These are phyloP conservation scores for Toxotes chatareus DNA, from an alignment of 2,113 vertebrate genomes.

Conservation along the genomic window DNA sequence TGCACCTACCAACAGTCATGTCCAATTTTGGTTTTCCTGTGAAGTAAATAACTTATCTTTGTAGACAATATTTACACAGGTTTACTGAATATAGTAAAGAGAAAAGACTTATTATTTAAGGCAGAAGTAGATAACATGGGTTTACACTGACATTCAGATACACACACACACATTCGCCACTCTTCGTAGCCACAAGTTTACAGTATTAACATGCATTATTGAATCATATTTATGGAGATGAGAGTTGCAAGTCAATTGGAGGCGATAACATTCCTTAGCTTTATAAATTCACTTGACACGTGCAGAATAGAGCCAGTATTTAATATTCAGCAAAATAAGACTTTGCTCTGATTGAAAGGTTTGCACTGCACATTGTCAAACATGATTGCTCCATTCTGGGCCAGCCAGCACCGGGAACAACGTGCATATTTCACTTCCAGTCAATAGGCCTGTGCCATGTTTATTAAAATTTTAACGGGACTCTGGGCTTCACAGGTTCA, in stretches of 20 bases:
- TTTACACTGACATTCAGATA: slow-evolving; percentile 18
- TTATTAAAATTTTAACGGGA: slow-evolving; percentile 91
- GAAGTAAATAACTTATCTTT: slow-evolving; percentile 47
- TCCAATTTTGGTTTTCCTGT: slow-evolving; percentile 67
- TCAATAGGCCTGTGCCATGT: slow-evolving; percentile 86
- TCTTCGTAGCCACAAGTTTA: slow-evolving; percentile 22
- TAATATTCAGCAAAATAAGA: slow-evolving; percentile 83
- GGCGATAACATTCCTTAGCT: slow-evolving; percentile 79
- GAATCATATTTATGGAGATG: slow-evolving; percentile 78
- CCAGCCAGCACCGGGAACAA: slow-evolving; percentile 78
- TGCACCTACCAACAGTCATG: slow-evolving; percentile 59
- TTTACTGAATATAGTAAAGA: slow-evolving; percentile 38
- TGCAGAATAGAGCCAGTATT: slow-evolving; percentile 78
- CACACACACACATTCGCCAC: slow-evolving; percentile 5
- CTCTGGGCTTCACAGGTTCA: slow-evolving; percentile 84
- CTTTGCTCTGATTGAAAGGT: slow-evolving; percentile 82
- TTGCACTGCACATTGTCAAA: slow-evolving; percentile 87
- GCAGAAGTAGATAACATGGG: slow-evolving; percentile 18
- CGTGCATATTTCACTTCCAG: slow-evolving; percentile 87
- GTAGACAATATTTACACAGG: slow-evolving; percentile 30
- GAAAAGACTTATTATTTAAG: slow-evolving; percentile 24
- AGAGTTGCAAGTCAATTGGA: slow-evolving; percentile 75
- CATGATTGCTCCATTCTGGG: slow-evolving; percentile 82
- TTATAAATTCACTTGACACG: slow-evolving; percentile 82
- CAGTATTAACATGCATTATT: slow-evolving; percentile 66